Percentiles rank a stretch among this genome's conserved stretches.
These are phyloP conservation scores for Dasypogon diadema DNA, from an alignment of 2,888 invertebrate genomes.

Conservation along the genomic window DNA sequence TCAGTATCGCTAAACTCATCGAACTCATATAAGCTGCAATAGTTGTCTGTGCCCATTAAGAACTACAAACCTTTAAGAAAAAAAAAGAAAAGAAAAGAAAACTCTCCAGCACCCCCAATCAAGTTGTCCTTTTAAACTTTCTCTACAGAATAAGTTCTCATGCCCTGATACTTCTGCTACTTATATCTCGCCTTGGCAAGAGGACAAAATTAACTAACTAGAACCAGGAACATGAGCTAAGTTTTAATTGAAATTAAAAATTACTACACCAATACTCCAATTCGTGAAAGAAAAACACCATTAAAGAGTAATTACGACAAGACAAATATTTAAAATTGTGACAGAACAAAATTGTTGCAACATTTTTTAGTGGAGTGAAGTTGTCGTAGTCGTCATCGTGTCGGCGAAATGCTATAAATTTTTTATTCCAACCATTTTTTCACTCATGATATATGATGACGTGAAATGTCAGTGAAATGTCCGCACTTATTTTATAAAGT, in stretches of 20 bases:
- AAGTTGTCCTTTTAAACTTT: too few relatives aligned
- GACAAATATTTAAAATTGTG: slow-evolving; percentile 37
- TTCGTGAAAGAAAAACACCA: slow-evolving; percentile 24
- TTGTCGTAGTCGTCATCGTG: background rate
- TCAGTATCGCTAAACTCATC: too few relatives aligned
- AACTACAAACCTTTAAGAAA: too few relatives aligned
- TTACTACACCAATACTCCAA: slow-evolving; percentile 33
- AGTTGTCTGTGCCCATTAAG: too few relatives aligned
- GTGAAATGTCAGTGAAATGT: slow-evolving; percentile 40
- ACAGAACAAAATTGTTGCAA: background rate
- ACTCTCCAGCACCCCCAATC: too few relatives aligned
- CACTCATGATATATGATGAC: slow-evolving; percentile 34
- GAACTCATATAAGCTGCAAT: too few relatives aligned
- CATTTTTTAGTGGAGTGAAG: too few relatives aligned
- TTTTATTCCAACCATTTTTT: slow-evolving; percentile 11
- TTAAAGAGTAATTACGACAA: slow-evolving; percentile 41
- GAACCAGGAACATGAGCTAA: background rate
- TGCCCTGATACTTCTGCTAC: too few relatives aligned
- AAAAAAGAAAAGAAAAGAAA: too few relatives aligned
- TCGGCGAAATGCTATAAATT: slow-evolving; percentile 7
- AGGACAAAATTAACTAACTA: too few relatives aligned
- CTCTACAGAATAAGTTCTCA: too few relatives aligned
- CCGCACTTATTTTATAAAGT: slow-evolving; percentile 42
- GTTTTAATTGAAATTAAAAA: slow-evolving; percentile 44
- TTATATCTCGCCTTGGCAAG: too few relatives aligned